Conservation (phyloP, 2,797 vertebrate species). For the Bradypodion ventrale region DNA sequence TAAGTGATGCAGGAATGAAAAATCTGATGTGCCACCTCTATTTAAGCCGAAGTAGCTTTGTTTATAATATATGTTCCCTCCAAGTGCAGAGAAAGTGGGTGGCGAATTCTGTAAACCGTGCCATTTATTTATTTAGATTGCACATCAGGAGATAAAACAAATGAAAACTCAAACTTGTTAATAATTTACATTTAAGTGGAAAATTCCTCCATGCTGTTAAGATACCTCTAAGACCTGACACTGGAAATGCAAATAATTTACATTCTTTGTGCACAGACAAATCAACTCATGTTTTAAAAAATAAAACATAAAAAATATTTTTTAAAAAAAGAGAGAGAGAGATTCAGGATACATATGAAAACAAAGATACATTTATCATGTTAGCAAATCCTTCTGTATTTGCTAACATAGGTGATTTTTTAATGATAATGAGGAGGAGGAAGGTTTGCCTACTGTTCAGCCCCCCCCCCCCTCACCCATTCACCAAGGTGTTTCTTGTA, state of each 20-base stretch:
- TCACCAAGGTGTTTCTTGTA: constrained; percentile 77
- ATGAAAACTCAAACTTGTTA: constrained; percentile 81
- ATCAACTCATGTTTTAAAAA: constrained; percentile 52
- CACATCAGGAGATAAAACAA: constrained; percentile 83
- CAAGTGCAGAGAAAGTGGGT: constrained; percentile 72
- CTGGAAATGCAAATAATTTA: constrained; percentile 77
- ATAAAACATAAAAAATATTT: no score
- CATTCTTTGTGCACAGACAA: constrained; percentile 66
- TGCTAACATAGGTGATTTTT: constrained; percentile 29
- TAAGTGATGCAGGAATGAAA: constrained; percentile 61
- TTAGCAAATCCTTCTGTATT: constrained; percentile 44
- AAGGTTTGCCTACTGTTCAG: constrained; percentile 24
- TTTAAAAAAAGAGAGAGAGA: constrained; percentile 9
- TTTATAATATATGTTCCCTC: constrained; percentile 72
- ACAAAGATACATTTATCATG: constrained; percentile 53
- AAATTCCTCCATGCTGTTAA: constrained; percentile 79
- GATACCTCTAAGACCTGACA: constrained; percentile 77
- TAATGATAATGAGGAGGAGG: no score
- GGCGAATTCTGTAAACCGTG: constrained; percentile 73
- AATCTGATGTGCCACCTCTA: constrained; percentile 53
- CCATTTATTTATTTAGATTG: constrained; percentile 80
- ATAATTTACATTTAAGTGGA: constrained; percentile 83
- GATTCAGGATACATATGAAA: constrained; percentile 34
- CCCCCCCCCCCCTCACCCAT: constrained; percentile 54
- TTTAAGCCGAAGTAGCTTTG: constrained; percentile 56